Evolutionary conservation across 2,888 invertebrate species (phyloP).

Genomic region (Cephus sareptanus): DNA sequence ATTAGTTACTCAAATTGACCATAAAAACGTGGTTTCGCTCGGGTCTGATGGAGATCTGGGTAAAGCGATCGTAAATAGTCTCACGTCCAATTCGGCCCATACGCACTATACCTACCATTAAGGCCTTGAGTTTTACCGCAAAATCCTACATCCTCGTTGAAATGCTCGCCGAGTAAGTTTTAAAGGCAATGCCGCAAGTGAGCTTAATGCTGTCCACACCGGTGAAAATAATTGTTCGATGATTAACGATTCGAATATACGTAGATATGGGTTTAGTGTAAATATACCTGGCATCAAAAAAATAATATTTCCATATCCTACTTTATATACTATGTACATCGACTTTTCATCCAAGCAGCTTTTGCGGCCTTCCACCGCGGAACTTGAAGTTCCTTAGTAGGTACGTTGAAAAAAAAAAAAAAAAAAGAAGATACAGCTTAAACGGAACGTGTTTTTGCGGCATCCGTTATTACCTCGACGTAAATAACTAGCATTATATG

Average conservation of each 20-base stretch:
- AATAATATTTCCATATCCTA: background rate
- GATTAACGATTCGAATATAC: constrained; percentile 19
- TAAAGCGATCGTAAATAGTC: constrained; percentile 7
- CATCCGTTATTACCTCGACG: background rate
- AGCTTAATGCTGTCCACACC: background rate
- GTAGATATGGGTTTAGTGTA: background rate
- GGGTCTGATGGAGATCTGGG: background rate
- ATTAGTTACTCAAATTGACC: constrained; percentile 55
- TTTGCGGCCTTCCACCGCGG: background rate
- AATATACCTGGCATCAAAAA: background rate
- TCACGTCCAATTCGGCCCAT: background rate
- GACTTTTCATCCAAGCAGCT: background rate
- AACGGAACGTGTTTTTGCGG: background rate
- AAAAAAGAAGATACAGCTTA: background rate
- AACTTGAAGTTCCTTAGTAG: background rate
- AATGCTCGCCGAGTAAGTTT: background rate
- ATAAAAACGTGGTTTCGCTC: constrained; percentile 43
- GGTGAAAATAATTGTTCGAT: background rate
- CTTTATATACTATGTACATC: background rate
- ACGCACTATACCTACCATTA: background rate
- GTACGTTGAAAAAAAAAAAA: background rate
- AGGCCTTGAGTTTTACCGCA: background rate
- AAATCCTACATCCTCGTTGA: background rate
- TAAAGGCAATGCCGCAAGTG: background rate
- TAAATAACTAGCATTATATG: constrained; percentile 29